Percentiles rank a stretch among this genome's conserved stretches.
phyloP scores from a whole-genome alignment of 2,888 invertebrate genomes.

The Notodonta ziczac region DNA sequence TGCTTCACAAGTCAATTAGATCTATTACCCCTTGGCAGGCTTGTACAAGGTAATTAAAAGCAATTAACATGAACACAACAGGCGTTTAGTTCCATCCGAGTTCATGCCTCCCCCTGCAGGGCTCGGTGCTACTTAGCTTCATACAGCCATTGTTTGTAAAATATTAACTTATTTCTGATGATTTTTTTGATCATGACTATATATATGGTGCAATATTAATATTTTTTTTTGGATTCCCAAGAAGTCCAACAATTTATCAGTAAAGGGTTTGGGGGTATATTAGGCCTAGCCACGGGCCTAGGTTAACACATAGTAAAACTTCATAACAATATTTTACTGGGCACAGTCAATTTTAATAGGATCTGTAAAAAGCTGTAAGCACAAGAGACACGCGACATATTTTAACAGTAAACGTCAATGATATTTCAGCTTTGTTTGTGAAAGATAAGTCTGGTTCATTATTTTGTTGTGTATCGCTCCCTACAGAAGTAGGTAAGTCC shows the following conservation, averaged over 20 bases:
- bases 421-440: not conserved
- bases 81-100: not conserved
- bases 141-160: not conserved
- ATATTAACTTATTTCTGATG: conserved; percentile 9
- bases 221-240: too few species aligned
- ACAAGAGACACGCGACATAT: conserved; percentile 15
- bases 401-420: not conserved
- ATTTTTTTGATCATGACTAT: too few species aligned
- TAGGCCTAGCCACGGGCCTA: too few species aligned
- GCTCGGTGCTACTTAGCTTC: not conserved
- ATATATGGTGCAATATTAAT: too few species aligned
- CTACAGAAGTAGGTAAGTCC: conserved; percentile 38
- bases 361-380: conserved; percentile 17
- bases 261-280: too few species aligned
- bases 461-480: conserved; percentile 21
- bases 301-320: too few species aligned
- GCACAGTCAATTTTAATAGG: conserved; percentile 15
- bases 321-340: too few species aligned
- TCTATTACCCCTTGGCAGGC: not conserved
- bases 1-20: not conserved
- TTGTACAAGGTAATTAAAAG: not conserved
- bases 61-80: conserved; percentile 4
- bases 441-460: not conserved
- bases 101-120: not conserved
- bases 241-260: too few species aligned